Conservation (phyloP, 2,888 invertebrate genomes). For the Athripsodes cinereus region DNA sequence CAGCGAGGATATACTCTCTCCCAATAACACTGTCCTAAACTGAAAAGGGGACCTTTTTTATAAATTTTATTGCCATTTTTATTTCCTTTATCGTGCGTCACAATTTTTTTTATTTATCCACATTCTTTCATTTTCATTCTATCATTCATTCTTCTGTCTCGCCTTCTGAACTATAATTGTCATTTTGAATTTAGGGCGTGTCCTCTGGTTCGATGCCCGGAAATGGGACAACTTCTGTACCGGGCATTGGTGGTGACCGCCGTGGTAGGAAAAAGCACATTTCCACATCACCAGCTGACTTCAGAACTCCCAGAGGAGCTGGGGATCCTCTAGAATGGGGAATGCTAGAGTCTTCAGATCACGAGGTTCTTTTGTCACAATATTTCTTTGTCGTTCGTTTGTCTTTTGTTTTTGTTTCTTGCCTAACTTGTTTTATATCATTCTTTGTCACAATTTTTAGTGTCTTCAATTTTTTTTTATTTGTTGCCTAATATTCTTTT, state of each 20-base stretch:
- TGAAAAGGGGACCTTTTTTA: too few relatives aligned
- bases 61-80: too few relatives aligned
- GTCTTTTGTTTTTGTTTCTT: neutral
- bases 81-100: too few relatives aligned
- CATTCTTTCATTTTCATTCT: too few relatives aligned
- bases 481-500: neutral
- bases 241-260: constrained; percentile 43
- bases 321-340: constrained; percentile 35
- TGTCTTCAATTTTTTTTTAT: neutral
- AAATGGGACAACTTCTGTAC: constrained; percentile 31
- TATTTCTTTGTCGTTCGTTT: neutral
- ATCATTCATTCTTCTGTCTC: too few relatives aligned
- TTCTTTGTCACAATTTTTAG: neutral
- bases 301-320: constrained; percentile 33
- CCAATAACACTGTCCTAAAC: too few relatives aligned
- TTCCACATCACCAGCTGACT: constrained; percentile 31
- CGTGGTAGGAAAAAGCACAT: constrained; percentile 39
- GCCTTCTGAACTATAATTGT: neutral
- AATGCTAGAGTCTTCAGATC: constrained; percentile 37
- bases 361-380: constrained; percentile 30
- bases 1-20: too few relatives aligned
- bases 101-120: too few relatives aligned
- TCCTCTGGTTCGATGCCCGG: constrained; percentile 11
- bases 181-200: constrained; percentile 8
- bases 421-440: neutral